These are phyloP conservation scores for Chlorodrepanis virens DNA, from an alignment of 2,113 vertebrate species.

Conservation along the genomic window DNA sequence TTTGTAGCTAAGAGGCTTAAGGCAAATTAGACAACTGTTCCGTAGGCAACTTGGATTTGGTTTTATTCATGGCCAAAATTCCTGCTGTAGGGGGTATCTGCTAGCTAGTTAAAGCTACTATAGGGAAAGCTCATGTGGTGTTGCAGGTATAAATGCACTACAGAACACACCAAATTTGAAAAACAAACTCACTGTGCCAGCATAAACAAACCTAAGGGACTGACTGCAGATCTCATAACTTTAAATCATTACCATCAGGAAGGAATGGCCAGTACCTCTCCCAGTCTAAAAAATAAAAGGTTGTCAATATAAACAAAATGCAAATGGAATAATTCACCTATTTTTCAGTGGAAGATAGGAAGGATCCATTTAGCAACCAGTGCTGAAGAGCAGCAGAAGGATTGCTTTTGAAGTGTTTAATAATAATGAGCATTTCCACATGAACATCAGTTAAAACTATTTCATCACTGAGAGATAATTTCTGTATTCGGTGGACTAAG, in stretches of 20 bases:
- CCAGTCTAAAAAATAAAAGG: background rate
- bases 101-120: background rate
- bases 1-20: background rate
- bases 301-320: background rate
- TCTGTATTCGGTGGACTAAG: background rate
- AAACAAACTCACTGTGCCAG: background rate
- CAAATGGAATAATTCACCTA: background rate
- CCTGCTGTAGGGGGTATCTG: background rate
- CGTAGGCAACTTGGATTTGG: background rate
- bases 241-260: background rate
- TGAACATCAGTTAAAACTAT: background rate
- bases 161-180: background rate
- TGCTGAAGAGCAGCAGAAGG: background rate
- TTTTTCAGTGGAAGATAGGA: background rate
- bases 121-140: background rate
- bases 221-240: background rate
- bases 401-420: slow-evolving; percentile 6
- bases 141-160: background rate
- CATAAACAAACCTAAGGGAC: background rate
- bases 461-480: background rate
- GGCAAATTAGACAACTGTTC: background rate
- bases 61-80: background rate
- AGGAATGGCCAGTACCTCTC: background rate
- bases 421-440: background rate
- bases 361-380: background rate